Base-by-base conservation (phyloP, 1,140 invertebrate genomes). In the Plectrocnemia conspersa region DNA sequence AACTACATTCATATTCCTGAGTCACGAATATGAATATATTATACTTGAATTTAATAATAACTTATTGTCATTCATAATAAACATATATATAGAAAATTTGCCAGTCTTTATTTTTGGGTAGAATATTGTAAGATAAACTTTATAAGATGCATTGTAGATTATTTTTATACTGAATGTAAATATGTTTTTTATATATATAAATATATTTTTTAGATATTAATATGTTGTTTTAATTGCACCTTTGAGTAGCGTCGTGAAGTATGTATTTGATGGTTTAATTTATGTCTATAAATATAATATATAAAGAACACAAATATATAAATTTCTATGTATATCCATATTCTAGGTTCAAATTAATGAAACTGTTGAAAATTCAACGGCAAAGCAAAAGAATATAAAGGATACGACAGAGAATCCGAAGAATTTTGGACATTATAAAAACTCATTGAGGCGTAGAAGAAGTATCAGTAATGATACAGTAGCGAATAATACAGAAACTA, bases 71-170 rank as follows among this genome's bases (percentile, higher is more conserved):
- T 29, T 36, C 35, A 29, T 48, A 24, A 29, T 21, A 45, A 35
- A 29, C 18, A 42, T 47, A 49, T 32, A 58, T 38, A 47, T 49
- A 24, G 38, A 52, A 33, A 53, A 54, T 61, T 57, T 57, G 54
- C 50, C 54, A 40, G 49, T 45, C 59, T 61, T 54, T 61, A 45
- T 46, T 36, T 56, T 52, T 60, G 56, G 47, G 48, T 41, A 29
- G 36, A 47, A 52, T 46, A 32, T 24, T 56, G 58, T 60, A 60
- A 48, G 53, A 49, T 21, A 44, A 44, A 45, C 54, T 32, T 48
- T 52, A 41, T 41, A 49, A 61, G 50, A 50, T 61, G 59, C 45
- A 54, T 47, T 61, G 45, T 61, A 61, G 53, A 61, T 56, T 58
- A 52, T 40, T 24, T 53, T 60, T 56, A 46, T 32, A 16, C 29